Evolutionary conservation across 2,797 vertebrate genomes (phyloP), one percentile per base, ranked within the genome.

Genomic region (Crocidura indochinensis): DNA sequence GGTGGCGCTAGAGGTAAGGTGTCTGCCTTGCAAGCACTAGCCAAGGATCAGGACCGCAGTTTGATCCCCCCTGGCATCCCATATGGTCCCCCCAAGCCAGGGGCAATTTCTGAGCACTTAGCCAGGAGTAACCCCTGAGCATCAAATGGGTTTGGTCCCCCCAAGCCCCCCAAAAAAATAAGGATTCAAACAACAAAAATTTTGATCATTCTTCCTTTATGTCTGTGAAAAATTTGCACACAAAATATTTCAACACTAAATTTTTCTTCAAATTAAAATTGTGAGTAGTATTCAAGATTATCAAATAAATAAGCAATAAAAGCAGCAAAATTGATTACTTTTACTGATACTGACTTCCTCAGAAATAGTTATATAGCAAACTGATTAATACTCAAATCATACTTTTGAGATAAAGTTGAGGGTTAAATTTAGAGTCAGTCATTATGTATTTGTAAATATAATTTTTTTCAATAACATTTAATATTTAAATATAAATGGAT

Each of bases 371-470:
- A 31, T 15, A 79, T 2, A 65, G 15, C 64, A 62, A 38, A 79
- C 0, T 17, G 20, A 71, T 46, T 60, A 6, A 8, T 10, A 44
- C 65, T 73, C 10, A 26, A 69, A 46, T 72, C 6, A 47, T 29
- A 49, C 10, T 71, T 17, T 27, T 87, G 91, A 91, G 72, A 80
- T 22, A 11, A n/a, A 64, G 27, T 17, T 74, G 79, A 7, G 92
- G 79, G 69, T 88, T 65, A 86, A 24, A 69, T 83, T 85, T 80
- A 87, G 26, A 89, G 31, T 69, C 56, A 44, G 82, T 15, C 76
- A 68, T 65, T 44, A 82, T 44, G 44, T 67, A 31, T 51, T 87
- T 92, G 56, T 83, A 62, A 64, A 79, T 51, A 62, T 11, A 91
- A 78, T 87, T 47, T 74, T 69, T 85, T 81, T 56, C 87, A 83